Percentiles rank a stretch among this genome's conserved stretches.
phyloP scores from a whole-genome alignment of 2,113 vertebrate species.

The Patagioenas fasciata region DNA sequence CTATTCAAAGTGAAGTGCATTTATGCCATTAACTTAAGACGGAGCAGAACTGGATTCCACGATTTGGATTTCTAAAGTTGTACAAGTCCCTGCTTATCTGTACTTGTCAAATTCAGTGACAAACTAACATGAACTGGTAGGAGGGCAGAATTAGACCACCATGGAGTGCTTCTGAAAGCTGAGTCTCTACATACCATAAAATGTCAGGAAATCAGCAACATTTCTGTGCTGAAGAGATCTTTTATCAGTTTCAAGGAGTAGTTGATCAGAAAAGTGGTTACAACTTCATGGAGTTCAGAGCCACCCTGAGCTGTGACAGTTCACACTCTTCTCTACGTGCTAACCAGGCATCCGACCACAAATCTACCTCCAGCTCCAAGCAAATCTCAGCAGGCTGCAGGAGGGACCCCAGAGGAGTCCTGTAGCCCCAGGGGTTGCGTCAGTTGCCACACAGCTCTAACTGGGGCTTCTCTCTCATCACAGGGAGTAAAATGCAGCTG shows the following conservation, averaged over 20 bases:
- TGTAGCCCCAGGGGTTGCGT: not conserved
- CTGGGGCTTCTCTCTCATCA: too few species aligned
- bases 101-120: not conserved
- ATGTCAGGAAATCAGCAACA: not conserved
- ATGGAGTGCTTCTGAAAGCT: not conserved
- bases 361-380: not conserved
- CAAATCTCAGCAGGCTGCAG: not conserved
- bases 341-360: not conserved
- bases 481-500: not conserved
- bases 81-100: not conserved
- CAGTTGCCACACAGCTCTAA: not conserved
- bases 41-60: not conserved
- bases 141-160: not conserved
- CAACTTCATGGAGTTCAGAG: not conserved
- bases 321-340: not conserved
- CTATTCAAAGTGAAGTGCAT: not conserved
- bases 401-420: accelerated
- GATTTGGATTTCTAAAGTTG: not conserved
- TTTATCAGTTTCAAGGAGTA: not conserved
- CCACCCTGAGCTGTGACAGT: not conserved
- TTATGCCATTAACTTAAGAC: not conserved
- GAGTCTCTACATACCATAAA: not conserved
- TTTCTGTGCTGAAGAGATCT: not conserved
- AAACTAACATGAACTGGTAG: not conserved
- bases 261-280: not conserved